A percentile compares a stretch with the other conserved stretches of the same genome.
phyloP scores from a whole-genome alignment of 2,113 vertebrate species.

The Oryzias curvinotus region DNA sequence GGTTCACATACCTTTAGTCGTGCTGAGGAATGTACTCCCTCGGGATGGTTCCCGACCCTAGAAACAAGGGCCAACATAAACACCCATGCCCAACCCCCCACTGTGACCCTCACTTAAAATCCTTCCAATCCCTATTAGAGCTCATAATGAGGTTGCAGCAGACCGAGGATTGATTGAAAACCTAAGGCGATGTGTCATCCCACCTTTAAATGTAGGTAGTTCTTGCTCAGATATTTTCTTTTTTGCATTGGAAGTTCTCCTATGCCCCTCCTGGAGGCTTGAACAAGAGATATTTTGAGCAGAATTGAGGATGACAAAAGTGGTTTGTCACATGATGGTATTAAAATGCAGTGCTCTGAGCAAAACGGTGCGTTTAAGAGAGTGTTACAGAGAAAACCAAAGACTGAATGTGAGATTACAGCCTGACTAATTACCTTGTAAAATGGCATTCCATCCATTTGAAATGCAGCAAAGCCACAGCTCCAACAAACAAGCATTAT shows the following conservation, averaged over 20 bases:
- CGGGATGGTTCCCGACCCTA: slow-evolving; percentile 74
- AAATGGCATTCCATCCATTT: slow-evolving; percentile 67
- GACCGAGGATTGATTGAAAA: slow-evolving; percentile 15
- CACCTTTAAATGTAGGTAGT: slow-evolving; percentile 3
- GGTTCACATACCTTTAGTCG: slow-evolving; percentile 82
- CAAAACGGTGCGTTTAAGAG: background rate
- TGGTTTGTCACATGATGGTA: slow-evolving; percentile 53
- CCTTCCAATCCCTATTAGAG: slow-evolving; percentile 39
- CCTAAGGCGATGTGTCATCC: background rate
- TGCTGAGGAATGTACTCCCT: slow-evolving; percentile 81
- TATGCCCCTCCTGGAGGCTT: slow-evolving; percentile 11
- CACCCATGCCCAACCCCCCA: slow-evolving; percentile 70
- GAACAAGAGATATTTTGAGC: slow-evolving; percentile 14
- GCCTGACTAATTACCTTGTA: slow-evolving; percentile 69
- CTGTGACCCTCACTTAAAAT: slow-evolving; percentile 53
- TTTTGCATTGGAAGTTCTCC: background rate
- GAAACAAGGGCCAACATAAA: slow-evolving; percentile 83
- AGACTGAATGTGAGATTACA: slow-evolving; percentile 44
- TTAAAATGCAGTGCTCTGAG: slow-evolving; percentile 30
- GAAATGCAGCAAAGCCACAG: slow-evolving; percentile 63
- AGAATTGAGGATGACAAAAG: slow-evolving; percentile 45
- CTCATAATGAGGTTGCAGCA: slow-evolving; percentile 45
- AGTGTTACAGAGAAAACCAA: background rate
- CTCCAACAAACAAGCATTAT: slow-evolving; percentile 67
- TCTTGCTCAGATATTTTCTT: slow-evolving; percentile 3